These are phyloP conservation scores for Glyptemys insculpta DNA, from an alignment of 2,797 vertebrate species.

Conservation along the genomic window DNA sequence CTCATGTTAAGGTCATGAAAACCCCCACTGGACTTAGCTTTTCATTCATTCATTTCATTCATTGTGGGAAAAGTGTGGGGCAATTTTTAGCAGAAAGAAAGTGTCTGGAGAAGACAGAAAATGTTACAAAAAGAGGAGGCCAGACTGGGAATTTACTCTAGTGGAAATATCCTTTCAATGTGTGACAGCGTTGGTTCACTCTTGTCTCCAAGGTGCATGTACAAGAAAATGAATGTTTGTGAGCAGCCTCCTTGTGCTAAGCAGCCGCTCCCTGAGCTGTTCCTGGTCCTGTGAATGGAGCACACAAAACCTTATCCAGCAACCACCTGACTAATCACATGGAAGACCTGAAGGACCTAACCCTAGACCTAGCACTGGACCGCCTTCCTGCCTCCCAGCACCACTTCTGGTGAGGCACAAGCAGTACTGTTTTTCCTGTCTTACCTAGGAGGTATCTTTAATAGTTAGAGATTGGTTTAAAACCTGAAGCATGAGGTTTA, in stretches of 20 bases:
- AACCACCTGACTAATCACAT: neutral
- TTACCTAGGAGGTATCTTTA: neutral
- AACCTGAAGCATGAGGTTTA: neutral
- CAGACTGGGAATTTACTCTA: neutral
- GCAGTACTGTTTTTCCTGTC: no score
- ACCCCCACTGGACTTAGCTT: neutral
- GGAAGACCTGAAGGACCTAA: neutral
- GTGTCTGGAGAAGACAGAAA: neutral
- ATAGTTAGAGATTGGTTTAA: neutral
- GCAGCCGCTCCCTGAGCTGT: neutral
- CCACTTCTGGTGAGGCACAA: no score
- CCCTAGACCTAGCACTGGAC: neutral
- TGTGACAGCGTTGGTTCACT: neutral
- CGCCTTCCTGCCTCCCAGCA: neutral
- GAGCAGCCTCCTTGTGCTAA: neutral
- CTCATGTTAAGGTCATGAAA: neutral
- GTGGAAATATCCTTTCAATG: neutral
- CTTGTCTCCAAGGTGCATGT: neutral
- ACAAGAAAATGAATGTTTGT: neutral
- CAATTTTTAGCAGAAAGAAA: neutral
- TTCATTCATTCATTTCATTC: neutral
- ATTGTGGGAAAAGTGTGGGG: neutral
- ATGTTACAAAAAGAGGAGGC: neutral
- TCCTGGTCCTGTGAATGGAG: neutral
- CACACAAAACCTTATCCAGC: neutral